Evolutionary conservation across 2,888 invertebrate genomes (phyloP).

Genomic region (Anticlea derivata): DNA sequence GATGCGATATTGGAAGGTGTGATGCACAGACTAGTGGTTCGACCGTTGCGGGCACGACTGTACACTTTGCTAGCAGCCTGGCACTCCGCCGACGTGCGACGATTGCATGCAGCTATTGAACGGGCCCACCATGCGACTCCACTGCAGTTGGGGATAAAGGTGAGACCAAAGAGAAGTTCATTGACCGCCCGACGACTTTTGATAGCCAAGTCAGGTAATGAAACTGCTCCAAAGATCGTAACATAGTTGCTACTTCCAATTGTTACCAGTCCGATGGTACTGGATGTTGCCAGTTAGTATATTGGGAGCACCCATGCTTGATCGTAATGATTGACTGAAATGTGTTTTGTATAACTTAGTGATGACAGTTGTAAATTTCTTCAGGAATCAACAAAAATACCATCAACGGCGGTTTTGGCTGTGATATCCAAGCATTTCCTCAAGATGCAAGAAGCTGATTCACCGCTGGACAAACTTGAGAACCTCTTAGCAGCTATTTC

Average conservation of each 20-base stretch:
- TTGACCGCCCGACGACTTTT: no score
- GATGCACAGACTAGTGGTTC: conserved; percentile 95
- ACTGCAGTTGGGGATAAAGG: conserved; percentile 88
- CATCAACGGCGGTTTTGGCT: conserved; percentile 89
- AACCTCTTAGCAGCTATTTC: conserved; percentile 94
- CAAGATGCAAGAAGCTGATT: conserved; percentile 94
- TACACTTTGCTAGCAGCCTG: conserved; percentile 94
- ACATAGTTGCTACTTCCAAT: no score
- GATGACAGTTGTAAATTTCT: background rate
- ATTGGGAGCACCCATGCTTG: no score
- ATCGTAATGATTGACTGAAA: no score
- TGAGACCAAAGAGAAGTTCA: conserved; percentile 52
- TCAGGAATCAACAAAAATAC: conserved; percentile 89
- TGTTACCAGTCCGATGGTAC: no score
- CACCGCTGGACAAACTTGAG: conserved; percentile 96
- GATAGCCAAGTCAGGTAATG: no score
- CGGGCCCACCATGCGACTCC: conserved; percentile 87
- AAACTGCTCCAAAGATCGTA: no score
- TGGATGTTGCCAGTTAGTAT: no score
- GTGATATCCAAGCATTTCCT: conserved; percentile 91
- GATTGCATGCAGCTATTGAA: conserved; percentile 88
- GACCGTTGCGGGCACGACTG: conserved; percentile 92
- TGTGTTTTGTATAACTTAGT: no score
- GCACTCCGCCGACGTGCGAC: conserved; percentile 91
- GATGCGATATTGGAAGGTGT: conserved; percentile 98